Evolutionary conservation across 1,140 invertebrate genomes (phyloP).

Genomic region (Tetramorium alpestre): DNA sequence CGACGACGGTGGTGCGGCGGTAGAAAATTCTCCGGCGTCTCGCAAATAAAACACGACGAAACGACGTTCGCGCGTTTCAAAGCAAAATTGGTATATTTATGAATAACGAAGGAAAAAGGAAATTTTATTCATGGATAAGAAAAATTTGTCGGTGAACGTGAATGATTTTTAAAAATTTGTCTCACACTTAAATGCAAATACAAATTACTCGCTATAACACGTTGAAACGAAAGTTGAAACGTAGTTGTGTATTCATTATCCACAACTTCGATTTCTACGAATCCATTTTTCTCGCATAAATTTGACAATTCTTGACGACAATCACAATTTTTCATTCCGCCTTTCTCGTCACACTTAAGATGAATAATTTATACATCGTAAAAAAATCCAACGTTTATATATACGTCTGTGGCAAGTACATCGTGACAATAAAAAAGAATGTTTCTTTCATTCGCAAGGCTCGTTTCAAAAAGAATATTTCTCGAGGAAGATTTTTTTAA

Average conservation of each 20-base stretch:
- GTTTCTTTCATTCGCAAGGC: not conserved
- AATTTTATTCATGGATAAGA: not conserved
- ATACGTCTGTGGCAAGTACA: not conserved
- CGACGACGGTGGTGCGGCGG: not conserved
- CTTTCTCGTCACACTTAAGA: conserved; percentile 17
- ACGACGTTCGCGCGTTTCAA: not conserved
- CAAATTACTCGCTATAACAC: not conserved
- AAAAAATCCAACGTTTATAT: not conserved
- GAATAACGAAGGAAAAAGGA: not conserved
- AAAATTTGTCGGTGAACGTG: not conserved
- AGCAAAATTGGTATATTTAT: not conserved
- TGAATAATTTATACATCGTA: conserved; percentile 30
- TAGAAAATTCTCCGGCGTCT: conserved; percentile 9
- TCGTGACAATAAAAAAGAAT: not conserved
- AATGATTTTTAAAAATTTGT: not conserved
- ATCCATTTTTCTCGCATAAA: not conserved
- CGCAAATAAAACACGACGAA: conserved; percentile 31
- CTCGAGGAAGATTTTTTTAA: not conserved
- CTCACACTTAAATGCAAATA: not conserved
- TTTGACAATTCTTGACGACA: not conserved
- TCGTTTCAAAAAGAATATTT: not conserved
- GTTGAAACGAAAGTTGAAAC: conserved; percentile 4
- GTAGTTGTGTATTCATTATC: not conserved
- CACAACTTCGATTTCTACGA: not conserved
- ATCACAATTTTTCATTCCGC: not conserved